Base-by-base conservation (phyloP, 2,888 invertebrate species). In the Heteromurus nitidus region DNA sequence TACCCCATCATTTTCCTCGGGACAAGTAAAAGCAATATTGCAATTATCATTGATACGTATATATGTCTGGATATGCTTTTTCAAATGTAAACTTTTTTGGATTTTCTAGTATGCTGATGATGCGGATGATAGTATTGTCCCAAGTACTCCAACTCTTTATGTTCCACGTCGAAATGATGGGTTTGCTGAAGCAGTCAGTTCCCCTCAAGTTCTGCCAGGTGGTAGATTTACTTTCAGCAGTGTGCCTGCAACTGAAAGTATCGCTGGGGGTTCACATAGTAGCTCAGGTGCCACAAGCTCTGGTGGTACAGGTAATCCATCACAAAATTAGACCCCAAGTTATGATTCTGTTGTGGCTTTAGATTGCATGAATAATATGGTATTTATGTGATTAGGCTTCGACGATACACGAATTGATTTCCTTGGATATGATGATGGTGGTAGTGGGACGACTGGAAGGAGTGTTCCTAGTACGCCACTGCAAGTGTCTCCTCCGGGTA, bases 181-280 rank as follows among this genome's bases (percentile, higher is more conserved):
- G 72, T 96, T 96, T 90, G 95, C 96, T 47, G 96, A 96, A 89
- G 96, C 96, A 58, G 95, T 97, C 44, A 96, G 96, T 89, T 97
- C 97, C 0, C 97, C 97, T 3, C 93, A 94, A 90, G 93, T 94
- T 30, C 81, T 76, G 36, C 77, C 72, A 58, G 82, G 84, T 20
- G 92, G 92, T 0, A 91, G 93, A 85, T 94, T 94, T 88, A 92
- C 92, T 20, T 93, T 93, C 88, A 79, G 75, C 42, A 65, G 62
- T 1, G 50, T 77, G 1, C 26, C 70, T 22, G 58, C 44, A 13
- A 65, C 24, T 5, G 74, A 74, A 36, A 47, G 60, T 2, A 36
- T 3, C 1, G 69, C 69, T 64, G 64, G 36, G 9, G 18, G 64
- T 11, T 13, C 64, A 24, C 80, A 74, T 26, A 30, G 36, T 18